A percentile compares a stretch with the other conserved stretches of the same genome.
These are phyloP conservation scores for Acleris laterana DNA, from an alignment of 2,888 invertebrate species.

Conservation along the genomic window DNA sequence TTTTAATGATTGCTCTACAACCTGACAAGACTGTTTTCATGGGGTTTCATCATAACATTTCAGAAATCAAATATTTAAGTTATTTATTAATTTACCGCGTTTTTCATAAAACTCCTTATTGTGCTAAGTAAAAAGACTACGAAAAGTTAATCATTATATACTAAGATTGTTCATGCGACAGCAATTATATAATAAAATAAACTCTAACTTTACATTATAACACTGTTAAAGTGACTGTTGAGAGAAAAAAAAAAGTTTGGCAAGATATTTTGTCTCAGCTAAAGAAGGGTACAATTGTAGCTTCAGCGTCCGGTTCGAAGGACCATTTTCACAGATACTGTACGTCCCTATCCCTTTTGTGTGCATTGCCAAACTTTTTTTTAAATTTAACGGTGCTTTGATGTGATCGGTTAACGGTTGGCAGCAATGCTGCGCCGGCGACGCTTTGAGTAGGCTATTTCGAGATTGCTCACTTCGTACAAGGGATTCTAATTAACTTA, in stretches of 20 bases:
- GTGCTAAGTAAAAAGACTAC: slow-evolving; percentile 33
- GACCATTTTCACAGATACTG: slow-evolving; percentile 5
- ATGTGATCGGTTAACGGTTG: slow-evolving; percentile 51
- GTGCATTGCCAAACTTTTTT: slow-evolving; percentile 35
- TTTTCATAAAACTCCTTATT: slow-evolving; percentile 23
- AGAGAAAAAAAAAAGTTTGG: slow-evolving; percentile 34
- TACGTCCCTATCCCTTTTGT: background rate
- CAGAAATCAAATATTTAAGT: background rate
- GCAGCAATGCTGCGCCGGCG: slow-evolving; percentile 38
- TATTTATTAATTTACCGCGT: slow-evolving; percentile 8
- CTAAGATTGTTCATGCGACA: slow-evolving; percentile 34
- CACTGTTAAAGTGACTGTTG: slow-evolving; percentile 34
- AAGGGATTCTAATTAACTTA: slow-evolving; percentile 76
- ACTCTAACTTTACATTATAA: slow-evolving; percentile 25
- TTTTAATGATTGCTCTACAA: slow-evolving; percentile 1
- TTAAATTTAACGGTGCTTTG: slow-evolving; percentile 25
- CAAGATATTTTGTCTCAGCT: slow-evolving; percentile 26
- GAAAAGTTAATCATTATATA: slow-evolving; percentile 26
- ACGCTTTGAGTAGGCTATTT: slow-evolving; percentile 79
- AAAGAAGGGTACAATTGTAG: slow-evolving; percentile 10
- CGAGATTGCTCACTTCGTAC: slow-evolving; percentile 81
- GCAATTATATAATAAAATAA: slow-evolving; percentile 22
- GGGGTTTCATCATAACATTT: slow-evolving; percentile 8
- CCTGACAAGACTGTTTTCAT: slow-evolving; percentile 13
- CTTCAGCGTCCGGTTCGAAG: slow-evolving; percentile 1